Evolutionary conservation across 2,888 invertebrate genomes (phyloP).

Genomic region (Cosmopolites sordidus): DNA sequence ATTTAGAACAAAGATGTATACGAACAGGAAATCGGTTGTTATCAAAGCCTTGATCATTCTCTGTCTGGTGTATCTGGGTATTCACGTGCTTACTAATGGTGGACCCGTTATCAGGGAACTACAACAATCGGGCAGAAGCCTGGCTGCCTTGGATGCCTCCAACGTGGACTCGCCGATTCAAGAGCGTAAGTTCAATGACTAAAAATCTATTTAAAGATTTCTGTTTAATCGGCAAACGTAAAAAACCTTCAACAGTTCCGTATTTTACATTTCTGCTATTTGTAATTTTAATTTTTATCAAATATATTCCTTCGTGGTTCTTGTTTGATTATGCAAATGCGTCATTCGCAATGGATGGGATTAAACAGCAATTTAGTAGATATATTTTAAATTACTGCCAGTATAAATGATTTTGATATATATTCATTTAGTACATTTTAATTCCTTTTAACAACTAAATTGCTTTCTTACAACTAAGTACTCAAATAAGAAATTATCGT

Average conservation of each 20-base stretch:
- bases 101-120: conserved; percentile 42
- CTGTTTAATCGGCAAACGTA: neutral
- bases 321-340: too few relatives aligned
- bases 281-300: neutral
- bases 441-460: too few relatives aligned
- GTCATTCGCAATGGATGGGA: too few relatives aligned
- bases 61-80: conserved; percentile 37
- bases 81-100: conserved; percentile 41
- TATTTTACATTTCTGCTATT: neutral
- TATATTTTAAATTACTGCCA: too few relatives aligned
- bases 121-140: conserved; percentile 48
- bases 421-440: too few relatives aligned
- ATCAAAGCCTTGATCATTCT: conserved; percentile 40
- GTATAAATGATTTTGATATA: too few relatives aligned
- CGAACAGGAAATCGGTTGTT: conserved; percentile 40
- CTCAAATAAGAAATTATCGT: too few relatives aligned
- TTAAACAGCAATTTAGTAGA: too few relatives aligned
- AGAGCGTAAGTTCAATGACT: conserved; percentile 23
- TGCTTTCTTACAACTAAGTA: too few relatives aligned
- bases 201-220: neutral
- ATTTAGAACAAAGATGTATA: conserved; percentile 35
- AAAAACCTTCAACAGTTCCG: neutral
- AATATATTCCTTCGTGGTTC: too few relatives aligned
- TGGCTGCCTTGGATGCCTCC: conserved; percentile 44
- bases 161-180: conserved; percentile 29